phyloP scores from a whole-genome alignment of 2,888 invertebrate genomes.

The Eilema depressum region DNA sequence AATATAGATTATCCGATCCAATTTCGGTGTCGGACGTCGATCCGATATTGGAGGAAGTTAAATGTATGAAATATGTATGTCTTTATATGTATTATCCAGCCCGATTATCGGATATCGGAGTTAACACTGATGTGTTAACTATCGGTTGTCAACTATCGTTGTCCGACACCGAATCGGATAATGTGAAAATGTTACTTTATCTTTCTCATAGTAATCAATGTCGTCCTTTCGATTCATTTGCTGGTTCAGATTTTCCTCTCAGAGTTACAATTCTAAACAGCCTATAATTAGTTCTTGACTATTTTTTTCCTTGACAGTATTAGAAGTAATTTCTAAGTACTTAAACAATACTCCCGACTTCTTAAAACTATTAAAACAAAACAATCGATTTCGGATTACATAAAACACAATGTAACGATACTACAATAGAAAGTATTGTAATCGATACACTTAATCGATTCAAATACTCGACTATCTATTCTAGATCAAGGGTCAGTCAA shows the following conservation, averaged over 20 bases:
- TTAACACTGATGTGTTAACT: too few species aligned
- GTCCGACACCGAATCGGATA: too few species aligned
- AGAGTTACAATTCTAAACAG: conserved; percentile 15
- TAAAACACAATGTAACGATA: conserved; percentile 20
- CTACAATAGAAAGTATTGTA: conserved; percentile 26
- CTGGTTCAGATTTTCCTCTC: too few species aligned
- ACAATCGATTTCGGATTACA: conserved; percentile 5
- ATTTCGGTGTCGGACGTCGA: too few species aligned
- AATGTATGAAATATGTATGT: too few species aligned
- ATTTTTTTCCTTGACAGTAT: background rate
- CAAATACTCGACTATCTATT: conserved; percentile 50
- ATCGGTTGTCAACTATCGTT: too few species aligned
- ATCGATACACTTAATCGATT: conserved; percentile 40
- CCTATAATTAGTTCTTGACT: background rate
- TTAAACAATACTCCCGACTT: background rate
- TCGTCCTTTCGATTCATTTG: too few species aligned
- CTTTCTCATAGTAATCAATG: too few species aligned
- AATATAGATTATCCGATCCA: background rate
- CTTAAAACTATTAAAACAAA: background rate
- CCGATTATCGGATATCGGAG: too few species aligned
- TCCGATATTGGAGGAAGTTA: too few species aligned
- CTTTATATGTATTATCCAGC: too few species aligned
- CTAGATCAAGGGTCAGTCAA: conserved; percentile 66
- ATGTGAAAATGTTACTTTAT: too few species aligned
- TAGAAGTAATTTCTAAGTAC: background rate